Evolutionary conservation across 2,888 invertebrate genomes (phyloP), one percentile per base, ranked within the genome.

Genomic region (Epinotia nisella): DNA sequence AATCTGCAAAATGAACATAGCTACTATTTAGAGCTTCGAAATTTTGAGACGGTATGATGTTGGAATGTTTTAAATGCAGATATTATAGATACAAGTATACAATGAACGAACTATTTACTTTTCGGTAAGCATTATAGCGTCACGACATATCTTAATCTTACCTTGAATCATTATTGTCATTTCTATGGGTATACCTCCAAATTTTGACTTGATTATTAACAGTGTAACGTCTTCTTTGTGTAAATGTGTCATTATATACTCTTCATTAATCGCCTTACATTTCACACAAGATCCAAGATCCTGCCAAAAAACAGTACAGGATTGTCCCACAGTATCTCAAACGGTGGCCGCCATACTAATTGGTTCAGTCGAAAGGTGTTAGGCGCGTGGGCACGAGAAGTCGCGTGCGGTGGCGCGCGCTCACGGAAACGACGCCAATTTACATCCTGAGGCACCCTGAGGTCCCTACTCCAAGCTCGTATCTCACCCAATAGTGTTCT

Each of bases 351-450:
- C 56, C 62, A 0, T 10, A 56, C 19, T 29, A 62, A 62, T 70
- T 71, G 76, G 74, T 75, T 64, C 73, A 74, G 66, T 49, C 70
- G 75, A 74, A 74, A 71, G 71, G 70, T 70, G 70, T 78, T 75
- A 74, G 71, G 75, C 67, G 66, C 55, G 55, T 55, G 60, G 53
- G 56, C 49, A 68, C n/a, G 62, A 41, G 21, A 56, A 41, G 21
- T 66, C 66, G 55, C 66, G 66, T 66, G 66, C 35, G 45, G 21
- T 13, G 3, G 24, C 29, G 17, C 59, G 39, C 13, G 21, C 55
- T 56, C 66, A 62, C 70, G 70, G 70, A 70, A 70, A 62, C 62
- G 55, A 56, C 56, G 62, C 62, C 62, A 70, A 70, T 70, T 70
- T 62, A 2, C 62, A 29, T 13, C 45, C 58, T 21, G 29, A 41